Conservation (phyloP, 2,888 invertebrate species). For the Periphyllus acericola region DNA sequence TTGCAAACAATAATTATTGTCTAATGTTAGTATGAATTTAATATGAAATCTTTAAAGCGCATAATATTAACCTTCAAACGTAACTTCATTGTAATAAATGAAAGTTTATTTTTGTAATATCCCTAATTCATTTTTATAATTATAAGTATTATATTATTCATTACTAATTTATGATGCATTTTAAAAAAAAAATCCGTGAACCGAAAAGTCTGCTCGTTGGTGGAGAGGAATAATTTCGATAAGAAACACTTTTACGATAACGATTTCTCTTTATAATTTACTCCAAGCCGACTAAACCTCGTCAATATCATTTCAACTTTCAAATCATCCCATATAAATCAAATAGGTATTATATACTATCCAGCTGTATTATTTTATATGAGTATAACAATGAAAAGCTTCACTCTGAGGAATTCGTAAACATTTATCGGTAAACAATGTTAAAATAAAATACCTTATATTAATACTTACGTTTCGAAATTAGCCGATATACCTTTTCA, state of each 20-base stretch:
- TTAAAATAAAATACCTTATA: no score
- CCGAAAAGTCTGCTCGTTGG: conserved; percentile 5
- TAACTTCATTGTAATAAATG: conserved; percentile 1
- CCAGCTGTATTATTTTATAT: not conserved
- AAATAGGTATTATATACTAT: not conserved
- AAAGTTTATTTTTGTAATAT: conserved; percentile 3
- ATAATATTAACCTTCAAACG: not conserved
- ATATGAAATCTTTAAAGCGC: no score
- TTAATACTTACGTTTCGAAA: no score
- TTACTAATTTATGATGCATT: not conserved
- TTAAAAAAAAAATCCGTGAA: conserved; percentile 10
- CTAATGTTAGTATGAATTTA: no score
- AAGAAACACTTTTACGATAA: conserved; percentile 46
- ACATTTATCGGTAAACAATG: no score
- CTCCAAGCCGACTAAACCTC: not conserved
- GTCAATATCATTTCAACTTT: conserved; percentile 28
- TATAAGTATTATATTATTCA: not conserved
- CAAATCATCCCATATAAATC: not conserved
- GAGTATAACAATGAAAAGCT: not conserved
- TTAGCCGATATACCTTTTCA: no score
- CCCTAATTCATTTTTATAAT: not conserved
- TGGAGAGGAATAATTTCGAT: conserved; percentile 22
- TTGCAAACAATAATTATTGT: no score
- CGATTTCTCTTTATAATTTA: conserved; percentile 56
- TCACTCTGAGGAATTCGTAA: not conserved